Evolutionary conservation across 1,140 invertebrate genomes (phyloP).

Genomic region (Ostrea denselamellosa): DNA sequence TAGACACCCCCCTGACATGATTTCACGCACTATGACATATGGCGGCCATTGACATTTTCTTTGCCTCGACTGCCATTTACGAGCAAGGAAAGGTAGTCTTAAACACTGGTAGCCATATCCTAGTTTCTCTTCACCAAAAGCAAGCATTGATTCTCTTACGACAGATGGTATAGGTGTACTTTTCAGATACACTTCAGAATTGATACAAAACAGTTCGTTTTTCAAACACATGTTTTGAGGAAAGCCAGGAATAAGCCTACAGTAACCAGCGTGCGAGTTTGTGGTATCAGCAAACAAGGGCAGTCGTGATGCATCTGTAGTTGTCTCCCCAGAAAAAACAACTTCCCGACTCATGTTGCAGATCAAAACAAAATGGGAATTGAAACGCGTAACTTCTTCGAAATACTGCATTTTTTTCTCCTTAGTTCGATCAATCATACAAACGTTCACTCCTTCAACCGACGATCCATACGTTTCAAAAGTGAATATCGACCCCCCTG

Average conservation of each 20-base stretch:
- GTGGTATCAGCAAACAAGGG: background rate
- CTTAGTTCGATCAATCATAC: background rate
- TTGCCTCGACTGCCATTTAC: background rate
- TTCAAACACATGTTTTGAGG: background rate
- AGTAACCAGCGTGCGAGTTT: background rate
- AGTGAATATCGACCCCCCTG: too few relatives aligned
- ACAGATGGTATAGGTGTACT: background rate
- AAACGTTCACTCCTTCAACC: background rate
- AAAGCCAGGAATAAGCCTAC: background rate
- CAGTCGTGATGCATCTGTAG: too few relatives aligned
- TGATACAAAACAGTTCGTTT: background rate
- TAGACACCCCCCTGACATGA: background rate
- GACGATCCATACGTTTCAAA: too few relatives aligned
- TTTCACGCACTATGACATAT: background rate
- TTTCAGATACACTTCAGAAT: constrained; percentile 1
- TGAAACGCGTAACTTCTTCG: background rate
- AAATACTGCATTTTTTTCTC: constrained; percentile 8
- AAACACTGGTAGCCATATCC: background rate
- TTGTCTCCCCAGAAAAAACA: background rate
- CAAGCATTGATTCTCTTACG: background rate
- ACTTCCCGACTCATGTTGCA: background rate
- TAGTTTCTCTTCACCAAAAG: background rate
- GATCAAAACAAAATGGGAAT: background rate
- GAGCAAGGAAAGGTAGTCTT: background rate
- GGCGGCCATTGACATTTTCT: constrained; percentile 29